These are phyloP conservation scores for Siniperca knerii DNA, from an alignment of 2,113 vertebrate species.

Conservation along the genomic window DNA sequence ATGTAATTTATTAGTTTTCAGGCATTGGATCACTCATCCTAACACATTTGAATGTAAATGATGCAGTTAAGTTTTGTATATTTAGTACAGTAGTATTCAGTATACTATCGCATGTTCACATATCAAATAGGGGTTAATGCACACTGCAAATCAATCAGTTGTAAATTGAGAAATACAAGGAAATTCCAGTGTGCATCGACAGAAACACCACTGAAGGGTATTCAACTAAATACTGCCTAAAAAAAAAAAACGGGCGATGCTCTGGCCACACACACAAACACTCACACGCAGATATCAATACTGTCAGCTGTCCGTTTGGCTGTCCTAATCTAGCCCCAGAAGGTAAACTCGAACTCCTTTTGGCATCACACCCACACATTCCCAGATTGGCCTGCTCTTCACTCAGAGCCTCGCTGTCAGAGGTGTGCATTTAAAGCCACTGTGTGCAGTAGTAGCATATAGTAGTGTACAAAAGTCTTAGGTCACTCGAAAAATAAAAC, in stretches of 20 bases:
- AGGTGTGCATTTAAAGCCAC: background rate
- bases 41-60: background rate
- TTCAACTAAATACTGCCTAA: background rate
- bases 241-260: background rate
- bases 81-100: background rate
- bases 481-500: background rate
- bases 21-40: background rate
- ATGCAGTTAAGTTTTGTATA: background rate
- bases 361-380: slow-evolving; percentile 21
- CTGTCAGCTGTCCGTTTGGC: slow-evolving; percentile 43
- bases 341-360: slow-evolving; percentile 27
- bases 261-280: background rate
- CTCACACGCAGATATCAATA: slow-evolving; percentile 18
- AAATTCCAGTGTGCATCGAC: background rate
- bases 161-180: background rate
- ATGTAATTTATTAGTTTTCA: background rate
- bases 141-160: background rate
- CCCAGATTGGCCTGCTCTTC: slow-evolving; percentile 36
- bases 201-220: background rate
- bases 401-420: background rate
- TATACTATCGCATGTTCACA: background rate
- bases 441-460: background rate
- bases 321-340: slow-evolving; percentile 15
- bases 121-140: background rate
- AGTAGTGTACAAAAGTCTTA: background rate